Conservation (phyloP, 2,113 vertebrate genomes). For the Paraplagusia blochii region DNA sequence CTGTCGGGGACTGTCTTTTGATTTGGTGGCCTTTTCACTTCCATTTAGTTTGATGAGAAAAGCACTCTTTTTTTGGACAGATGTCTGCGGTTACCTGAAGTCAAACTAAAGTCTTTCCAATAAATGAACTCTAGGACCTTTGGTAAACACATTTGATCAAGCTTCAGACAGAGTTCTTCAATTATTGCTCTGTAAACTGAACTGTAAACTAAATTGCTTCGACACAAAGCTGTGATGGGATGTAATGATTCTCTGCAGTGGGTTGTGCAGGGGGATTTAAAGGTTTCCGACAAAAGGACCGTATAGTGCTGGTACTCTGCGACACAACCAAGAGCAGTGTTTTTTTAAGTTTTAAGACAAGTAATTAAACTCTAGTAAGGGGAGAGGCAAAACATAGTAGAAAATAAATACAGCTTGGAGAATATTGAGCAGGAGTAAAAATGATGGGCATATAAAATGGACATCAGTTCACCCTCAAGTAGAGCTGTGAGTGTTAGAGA, state of each 20-base stretch:
- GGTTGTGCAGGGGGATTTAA: too few species aligned
- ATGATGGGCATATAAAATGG: constrained; percentile 21
- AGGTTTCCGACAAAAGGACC: too few species aligned
- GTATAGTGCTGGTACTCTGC: too few species aligned
- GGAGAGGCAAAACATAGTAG: not conserved
- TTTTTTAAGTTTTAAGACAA: constrained; percentile 5
- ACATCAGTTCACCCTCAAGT: constrained; percentile 24
- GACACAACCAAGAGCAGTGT: constrained; percentile 1
- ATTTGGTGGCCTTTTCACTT: constrained; percentile 21
- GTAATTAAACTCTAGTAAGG: not conserved
- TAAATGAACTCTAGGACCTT: too few species aligned
- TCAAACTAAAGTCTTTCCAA: too few species aligned
- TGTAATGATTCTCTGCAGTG: too few species aligned
- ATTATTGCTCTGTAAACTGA: too few species aligned
- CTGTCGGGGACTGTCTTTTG: not conserved
- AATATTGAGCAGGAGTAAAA: not conserved
- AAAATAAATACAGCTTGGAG: constrained; percentile 7
- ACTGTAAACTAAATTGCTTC: too few species aligned
- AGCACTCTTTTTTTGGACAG: constrained; percentile 37
- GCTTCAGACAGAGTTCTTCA: too few species aligned
- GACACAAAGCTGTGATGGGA: too few species aligned
- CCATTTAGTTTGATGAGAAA: constrained; percentile 8
- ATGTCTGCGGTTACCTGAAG: constrained; percentile 49
- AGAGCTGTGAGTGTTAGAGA: constrained; percentile 25
- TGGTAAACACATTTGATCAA: too few species aligned